A percentile compares a stretch with the other conserved stretches of the same genome.
Conservation (phyloP, 2,888 invertebrate species). For the Phrixothrix hirtus region DNA sequence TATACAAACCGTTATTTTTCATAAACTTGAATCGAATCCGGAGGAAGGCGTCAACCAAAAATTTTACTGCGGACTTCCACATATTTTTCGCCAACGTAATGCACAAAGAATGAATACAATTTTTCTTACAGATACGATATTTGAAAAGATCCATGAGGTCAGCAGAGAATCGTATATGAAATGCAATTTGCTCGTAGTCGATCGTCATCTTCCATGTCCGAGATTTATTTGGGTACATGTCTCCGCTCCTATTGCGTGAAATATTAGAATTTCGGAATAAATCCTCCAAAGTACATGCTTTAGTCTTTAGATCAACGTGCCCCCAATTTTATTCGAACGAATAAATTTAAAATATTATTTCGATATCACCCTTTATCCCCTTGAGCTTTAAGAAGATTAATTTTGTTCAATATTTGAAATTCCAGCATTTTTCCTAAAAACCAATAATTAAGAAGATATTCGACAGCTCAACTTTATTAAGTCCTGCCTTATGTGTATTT, state of each 20-base stretch:
- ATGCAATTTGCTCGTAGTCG: conserved; percentile 27
- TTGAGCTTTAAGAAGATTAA: too few species aligned
- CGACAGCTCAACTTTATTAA: too few species aligned
- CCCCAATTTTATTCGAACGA: too few species aligned
- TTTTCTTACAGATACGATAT: conserved; percentile 26
- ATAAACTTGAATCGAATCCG: conserved; percentile 28
- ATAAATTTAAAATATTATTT: too few species aligned
- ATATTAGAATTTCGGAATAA: conserved; percentile 33
- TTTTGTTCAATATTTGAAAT: too few species aligned
- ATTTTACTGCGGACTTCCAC: conserved; percentile 18
- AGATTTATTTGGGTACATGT: conserved; percentile 35
- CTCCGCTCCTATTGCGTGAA: conserved; percentile 29
- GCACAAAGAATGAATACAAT: conserved; percentile 24
- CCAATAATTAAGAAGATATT: too few species aligned
- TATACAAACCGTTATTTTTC: conserved; percentile 32
- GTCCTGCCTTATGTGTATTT: background rate
- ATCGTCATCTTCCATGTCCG: conserved; percentile 25
- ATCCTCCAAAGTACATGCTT: conserved; percentile 22
- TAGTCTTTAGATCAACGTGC: too few species aligned
- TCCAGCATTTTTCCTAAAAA: too few species aligned
- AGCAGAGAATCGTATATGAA: conserved; percentile 25
- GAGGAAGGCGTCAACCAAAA: conserved; percentile 3
- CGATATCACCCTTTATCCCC: too few species aligned
- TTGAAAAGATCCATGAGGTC: conserved; percentile 27
- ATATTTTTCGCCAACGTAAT: conserved; percentile 23